A percentile compares a stretch with the other conserved stretches of the same genome.
Evolutionary conservation across 2,113 vertebrate genomes (phyloP).

Genomic region (Myotis brandtii): DNA sequence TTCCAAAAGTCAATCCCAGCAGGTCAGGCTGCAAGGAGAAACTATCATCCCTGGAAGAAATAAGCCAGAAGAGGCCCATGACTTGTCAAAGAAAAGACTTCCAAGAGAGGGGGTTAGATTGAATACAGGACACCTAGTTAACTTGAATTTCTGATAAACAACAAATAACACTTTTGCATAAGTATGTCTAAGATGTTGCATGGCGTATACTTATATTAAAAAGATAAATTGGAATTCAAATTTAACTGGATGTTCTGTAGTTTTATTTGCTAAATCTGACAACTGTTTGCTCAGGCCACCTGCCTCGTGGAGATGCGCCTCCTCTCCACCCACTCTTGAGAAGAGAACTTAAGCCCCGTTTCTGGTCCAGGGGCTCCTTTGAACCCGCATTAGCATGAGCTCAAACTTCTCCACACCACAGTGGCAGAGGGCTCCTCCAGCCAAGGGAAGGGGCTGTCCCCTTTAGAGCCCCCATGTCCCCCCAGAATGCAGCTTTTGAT

Average conservation of each 20-base stretch:
- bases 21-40: constrained; percentile 54
- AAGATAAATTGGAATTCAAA: constrained; percentile 23
- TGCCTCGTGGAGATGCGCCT: not conserved
- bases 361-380: not conserved
- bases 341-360: not conserved
- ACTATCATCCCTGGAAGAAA: constrained; percentile 39
- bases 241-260: not conserved
- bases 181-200: not conserved
- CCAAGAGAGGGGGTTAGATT: not conserved
- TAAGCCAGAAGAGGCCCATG: not conserved
- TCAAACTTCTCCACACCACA: not conserved
- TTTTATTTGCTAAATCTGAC: constrained; percentile 34
- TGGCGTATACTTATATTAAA: not conserved
- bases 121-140: not conserved
- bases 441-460: not conserved
- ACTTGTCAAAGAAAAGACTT: constrained; percentile 5
- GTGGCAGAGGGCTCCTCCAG: not conserved
- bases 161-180: not conserved
- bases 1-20: constrained; percentile 66
- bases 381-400: not conserved
- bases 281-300: not conserved
- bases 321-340: not conserved
- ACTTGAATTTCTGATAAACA: not conserved
- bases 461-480: not conserved
- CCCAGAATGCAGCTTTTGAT: constrained; percentile 19